Base-by-base conservation (phyloP, 2,797 vertebrate species). In the Trachurus trachurus region DNA sequence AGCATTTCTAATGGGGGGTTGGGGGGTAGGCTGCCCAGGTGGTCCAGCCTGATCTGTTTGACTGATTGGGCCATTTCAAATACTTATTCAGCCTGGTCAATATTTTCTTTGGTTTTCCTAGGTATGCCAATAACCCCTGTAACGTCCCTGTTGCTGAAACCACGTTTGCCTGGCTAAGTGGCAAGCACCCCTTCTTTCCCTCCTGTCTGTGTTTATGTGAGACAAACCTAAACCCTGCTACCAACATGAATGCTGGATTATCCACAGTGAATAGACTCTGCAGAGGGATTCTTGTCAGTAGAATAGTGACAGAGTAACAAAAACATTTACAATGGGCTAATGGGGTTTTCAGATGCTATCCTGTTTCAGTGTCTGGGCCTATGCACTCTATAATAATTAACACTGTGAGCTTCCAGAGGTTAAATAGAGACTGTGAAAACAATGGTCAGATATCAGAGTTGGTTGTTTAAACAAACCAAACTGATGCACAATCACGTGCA, bases 101-200 rank as follows among this genome's bases (percentile, higher is more conserved):
- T 91, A 84, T 93, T 92, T 78, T 85, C 80, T 84, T 87, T 83
- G 76, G 70, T 85, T 87, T 88, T 87, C 59, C 39, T 13, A 73
- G 7, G 77, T 68, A 78, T 5, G 29, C 74, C 64, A 60, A 53
- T 42, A 50, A 17, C 54, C 70, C 71, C 67, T 62, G n/a, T 58
- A 76, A 70, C 81, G 64, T 81, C 52, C 40, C 21, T 53, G 65
- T 65, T 62, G 66, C 54, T 74, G 40, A 88, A 80, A 86, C 67
- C 67, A 49, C 37, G 4, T 66, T 76, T 57, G 63, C 58, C 71
- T 64, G 58, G 50, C 60, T 76, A 52, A 65, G 74, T 56, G 61
- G 73, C 40, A 40, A 39, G 34, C 37, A 26, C 65, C 72, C 60
- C 62, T 58, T 79, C 60, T 57, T 49, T 31, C 39, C 47, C 63